Evolutionary conservation across 2,797 vertebrate species (phyloP).

Genomic region (Valencia hispanica): DNA sequence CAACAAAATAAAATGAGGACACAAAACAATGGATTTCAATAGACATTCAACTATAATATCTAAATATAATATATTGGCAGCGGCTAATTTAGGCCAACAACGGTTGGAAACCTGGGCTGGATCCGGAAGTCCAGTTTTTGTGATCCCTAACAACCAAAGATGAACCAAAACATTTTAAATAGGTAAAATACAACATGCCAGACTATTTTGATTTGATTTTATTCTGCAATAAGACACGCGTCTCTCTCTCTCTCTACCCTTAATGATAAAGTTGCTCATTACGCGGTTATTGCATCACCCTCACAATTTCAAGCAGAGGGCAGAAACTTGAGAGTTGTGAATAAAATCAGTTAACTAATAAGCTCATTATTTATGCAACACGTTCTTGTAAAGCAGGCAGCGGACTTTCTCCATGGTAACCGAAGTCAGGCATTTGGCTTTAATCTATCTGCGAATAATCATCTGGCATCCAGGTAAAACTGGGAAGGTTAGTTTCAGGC

Average conservation of each 20-base stretch:
- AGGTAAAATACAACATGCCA: too few relatives aligned
- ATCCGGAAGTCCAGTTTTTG: too few relatives aligned
- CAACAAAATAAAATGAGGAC: neutral
- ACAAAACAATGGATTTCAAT: neutral
- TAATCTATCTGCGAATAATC: constrained; percentile 65
- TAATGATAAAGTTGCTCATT: neutral
- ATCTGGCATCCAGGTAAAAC: constrained; percentile 29
- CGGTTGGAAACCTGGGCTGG: too few relatives aligned
- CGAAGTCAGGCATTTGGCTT: constrained; percentile 47
- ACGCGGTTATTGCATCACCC: constrained; percentile 2
- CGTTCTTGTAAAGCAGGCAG: neutral
- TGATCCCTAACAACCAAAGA: neutral
- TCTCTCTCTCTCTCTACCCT: neutral
- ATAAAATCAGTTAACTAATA: constrained; percentile 12
- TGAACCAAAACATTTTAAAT: too few relatives aligned
- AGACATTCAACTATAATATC: neutral
- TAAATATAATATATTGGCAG: too few relatives aligned
- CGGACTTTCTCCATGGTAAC: constrained; percentile 48
- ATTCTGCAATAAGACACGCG: neutral
- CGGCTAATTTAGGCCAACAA: too few relatives aligned
- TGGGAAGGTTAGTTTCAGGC: constrained; percentile 49
- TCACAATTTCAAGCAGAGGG: constrained; percentile 12
- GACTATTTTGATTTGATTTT: too few relatives aligned
- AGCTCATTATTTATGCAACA: constrained; percentile 39
- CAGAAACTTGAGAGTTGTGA: constrained; percentile 12